phyloP scores from a whole-genome alignment of 2,113 vertebrate genomes.

The Taurulus bubalis region DNA sequence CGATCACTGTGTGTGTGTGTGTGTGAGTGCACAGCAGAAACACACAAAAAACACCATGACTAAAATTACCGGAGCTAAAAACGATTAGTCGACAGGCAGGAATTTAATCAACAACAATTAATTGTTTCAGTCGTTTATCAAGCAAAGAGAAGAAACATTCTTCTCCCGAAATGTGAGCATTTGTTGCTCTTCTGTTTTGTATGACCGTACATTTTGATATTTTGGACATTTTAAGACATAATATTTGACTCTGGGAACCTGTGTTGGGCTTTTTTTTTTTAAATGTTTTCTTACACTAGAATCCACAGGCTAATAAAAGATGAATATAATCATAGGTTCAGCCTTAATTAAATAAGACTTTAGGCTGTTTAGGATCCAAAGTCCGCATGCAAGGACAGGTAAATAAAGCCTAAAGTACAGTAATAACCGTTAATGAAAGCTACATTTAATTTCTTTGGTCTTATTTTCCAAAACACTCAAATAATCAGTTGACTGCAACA shows the following conservation, averaged over 20 bases:
- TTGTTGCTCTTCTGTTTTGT: background rate
- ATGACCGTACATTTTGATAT: background rate
- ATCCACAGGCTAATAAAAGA: background rate
- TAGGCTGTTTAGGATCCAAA: background rate
- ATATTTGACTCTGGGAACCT: background rate
- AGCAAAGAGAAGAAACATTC: background rate
- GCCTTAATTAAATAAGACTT: no score
- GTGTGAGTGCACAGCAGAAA: background rate
- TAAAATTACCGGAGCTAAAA: background rate
- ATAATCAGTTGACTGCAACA: background rate
- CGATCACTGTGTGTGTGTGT: slow-evolving; percentile 55
- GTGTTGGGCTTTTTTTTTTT: background rate
- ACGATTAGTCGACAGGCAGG: background rate
- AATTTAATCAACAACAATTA: background rate
- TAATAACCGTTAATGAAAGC: background rate
- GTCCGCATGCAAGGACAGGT: background rate
- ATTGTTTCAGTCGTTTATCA: background rate
- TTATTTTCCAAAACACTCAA: background rate
- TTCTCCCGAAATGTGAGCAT: background rate
- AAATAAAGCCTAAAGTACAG: background rate
- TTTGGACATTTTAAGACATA: background rate
- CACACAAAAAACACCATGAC: background rate
- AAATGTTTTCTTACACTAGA: no score
- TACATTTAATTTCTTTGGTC: background rate
- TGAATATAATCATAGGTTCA: background rate